Evolutionary conservation across 1,140 invertebrate species (phyloP), one percentile per base, ranked within the genome.

Genomic region (Oncopeltus fasciatus): DNA sequence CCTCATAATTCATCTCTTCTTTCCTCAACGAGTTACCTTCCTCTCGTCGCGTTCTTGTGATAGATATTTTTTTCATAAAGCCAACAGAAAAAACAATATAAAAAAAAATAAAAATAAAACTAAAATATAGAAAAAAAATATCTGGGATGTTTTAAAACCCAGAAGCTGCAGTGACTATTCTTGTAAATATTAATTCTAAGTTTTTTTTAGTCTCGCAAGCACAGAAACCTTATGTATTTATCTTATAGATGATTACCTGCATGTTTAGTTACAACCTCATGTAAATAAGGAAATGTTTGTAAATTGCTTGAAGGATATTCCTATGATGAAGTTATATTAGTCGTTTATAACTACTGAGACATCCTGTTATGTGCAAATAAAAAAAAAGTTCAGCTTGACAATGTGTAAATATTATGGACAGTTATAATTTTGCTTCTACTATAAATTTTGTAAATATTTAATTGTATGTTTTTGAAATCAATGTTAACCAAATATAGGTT

Each of bases 401-500:
- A 46, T 46, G 21, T 46, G 44, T 46, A 46, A 3, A 46, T 46
- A 46, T n/a, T 46, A 46, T 18, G 44, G 9, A 46, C n/a, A n/a
- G n/a, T n/a, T 46, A 46, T 46, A 46, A 46, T 46, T 46, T 46
- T 46, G 44, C 44, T 46, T 46, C 44, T 20, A 46, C 16, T 2
- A 46, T 46, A 46, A 46, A 46, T 46, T 46, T 20, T 46, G 44
- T 46, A 46, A 46, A 46, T 46, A 46, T 46, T 46, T 46, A 46
- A 46, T 46, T 20, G 44, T 2, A 46, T 46, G 44, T 46, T 46
- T 46, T 46, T 46, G 44, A 46, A 46, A 46, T 46, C 18, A 46
- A 46, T 46, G 44, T 46, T 46, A 46, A 46, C 44, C 44, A 46
- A 46, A 46, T 46, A 46, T 46, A 46, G 44, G 44, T 46, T 46